phyloP scores from a whole-genome alignment of 2,888 invertebrate genomes.

The Drosophila putrida region DNA sequence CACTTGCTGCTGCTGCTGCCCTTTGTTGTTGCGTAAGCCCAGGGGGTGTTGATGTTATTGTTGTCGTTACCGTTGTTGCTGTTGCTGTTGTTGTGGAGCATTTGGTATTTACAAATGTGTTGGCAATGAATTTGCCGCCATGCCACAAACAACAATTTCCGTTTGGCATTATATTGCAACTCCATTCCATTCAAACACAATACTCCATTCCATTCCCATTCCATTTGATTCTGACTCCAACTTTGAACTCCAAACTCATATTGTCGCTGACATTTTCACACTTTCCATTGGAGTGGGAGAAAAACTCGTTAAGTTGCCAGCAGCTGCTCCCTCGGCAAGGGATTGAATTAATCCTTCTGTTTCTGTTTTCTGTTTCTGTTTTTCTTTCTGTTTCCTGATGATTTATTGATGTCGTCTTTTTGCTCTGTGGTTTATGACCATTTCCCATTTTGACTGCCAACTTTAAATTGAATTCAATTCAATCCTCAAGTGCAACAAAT shows the following conservation, averaged over 20 bases:
- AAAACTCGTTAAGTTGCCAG: constrained; percentile 40
- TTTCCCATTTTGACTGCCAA: background rate
- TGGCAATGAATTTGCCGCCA: constrained; percentile 75
- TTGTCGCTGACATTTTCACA: constrained; percentile 68
- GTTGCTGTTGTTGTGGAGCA: constrained; percentile 31
- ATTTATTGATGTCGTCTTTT: constrained; percentile 65
- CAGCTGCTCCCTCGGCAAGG: constrained; percentile 53
- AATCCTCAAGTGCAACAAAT: constrained; percentile 4
- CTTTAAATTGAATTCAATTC: constrained; percentile 19
- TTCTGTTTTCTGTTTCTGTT: constrained; percentile 18
- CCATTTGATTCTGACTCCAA: constrained; percentile 27
- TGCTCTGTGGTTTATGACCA: constrained; percentile 5
- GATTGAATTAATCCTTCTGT: constrained; percentile 60
- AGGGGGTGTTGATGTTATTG: constrained; percentile 63
- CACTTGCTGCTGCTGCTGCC: constrained; percentile 51
- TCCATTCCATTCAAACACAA: background rate
- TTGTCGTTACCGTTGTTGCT: constrained; percentile 38
- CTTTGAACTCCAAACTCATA: constrained; percentile 19
- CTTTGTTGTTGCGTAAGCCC: constrained; percentile 65
- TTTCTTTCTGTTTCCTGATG: constrained; percentile 41
- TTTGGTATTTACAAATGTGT: constrained; percentile 67
- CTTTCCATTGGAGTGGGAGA: constrained; percentile 53
- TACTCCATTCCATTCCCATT: constrained; percentile 24
- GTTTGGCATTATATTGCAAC: constrained; percentile 64
- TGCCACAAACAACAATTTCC: constrained; percentile 70